phyloP scores from a whole-genome alignment of 2,888 invertebrate species.

The Himalopsyche kuldschensis region DNA sequence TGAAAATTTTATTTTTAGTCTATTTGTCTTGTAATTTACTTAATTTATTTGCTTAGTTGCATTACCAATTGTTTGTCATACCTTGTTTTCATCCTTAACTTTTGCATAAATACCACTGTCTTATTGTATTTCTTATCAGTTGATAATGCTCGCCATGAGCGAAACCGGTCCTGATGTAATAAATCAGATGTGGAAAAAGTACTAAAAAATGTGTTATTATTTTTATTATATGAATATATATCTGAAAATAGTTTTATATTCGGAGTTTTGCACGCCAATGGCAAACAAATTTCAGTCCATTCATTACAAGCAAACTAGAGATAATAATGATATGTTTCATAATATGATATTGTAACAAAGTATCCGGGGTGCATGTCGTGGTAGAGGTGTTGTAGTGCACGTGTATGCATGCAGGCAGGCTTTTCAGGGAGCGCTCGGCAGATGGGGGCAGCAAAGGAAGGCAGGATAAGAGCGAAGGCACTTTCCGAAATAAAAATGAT shows the following conservation, averaged over 20 bases:
- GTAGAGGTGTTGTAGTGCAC: slow-evolving; percentile 9
- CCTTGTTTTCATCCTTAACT: too few relatives aligned
- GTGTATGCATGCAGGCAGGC: slow-evolving; percentile 6
- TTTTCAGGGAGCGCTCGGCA: background rate
- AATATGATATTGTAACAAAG: slow-evolving; percentile 35
- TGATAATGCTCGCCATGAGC: too few relatives aligned
- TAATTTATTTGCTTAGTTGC: too few relatives aligned
- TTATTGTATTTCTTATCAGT: too few relatives aligned
- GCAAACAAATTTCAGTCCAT: slow-evolving; percentile 16
- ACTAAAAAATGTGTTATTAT: too few relatives aligned
- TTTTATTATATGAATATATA: background rate
- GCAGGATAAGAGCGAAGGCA: slow-evolving; percentile 22
- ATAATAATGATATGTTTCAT: slow-evolving; percentile 39
- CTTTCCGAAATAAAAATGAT: slow-evolving; percentile 37
- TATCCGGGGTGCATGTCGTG: slow-evolving; percentile 25
- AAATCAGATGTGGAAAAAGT: too few relatives aligned
- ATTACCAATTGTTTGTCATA: too few relatives aligned
- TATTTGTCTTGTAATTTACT: too few relatives aligned
- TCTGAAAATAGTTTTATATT: background rate
- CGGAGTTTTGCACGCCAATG: background rate
- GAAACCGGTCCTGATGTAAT: too few relatives aligned
- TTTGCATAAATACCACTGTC: too few relatives aligned
- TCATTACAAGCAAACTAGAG: slow-evolving; percentile 31
- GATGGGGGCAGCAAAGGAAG: slow-evolving; percentile 7
- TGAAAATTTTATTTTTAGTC: too few relatives aligned